Evolutionary conservation across 2,888 invertebrate species (phyloP).

Genomic region (Agelastica alni): DNA sequence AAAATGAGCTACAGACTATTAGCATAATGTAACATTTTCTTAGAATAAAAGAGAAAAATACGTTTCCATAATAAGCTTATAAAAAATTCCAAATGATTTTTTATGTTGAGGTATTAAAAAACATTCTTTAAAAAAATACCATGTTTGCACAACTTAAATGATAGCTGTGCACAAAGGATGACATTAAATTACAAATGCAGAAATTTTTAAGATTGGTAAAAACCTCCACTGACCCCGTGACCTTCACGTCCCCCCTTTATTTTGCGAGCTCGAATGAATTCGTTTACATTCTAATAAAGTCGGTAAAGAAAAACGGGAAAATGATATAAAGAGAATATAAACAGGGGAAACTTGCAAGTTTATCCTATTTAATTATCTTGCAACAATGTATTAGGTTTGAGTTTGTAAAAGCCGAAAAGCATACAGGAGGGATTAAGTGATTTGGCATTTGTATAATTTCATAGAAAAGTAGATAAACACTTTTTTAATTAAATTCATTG

Average conservation of each 20-base stretch:
- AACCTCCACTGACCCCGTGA: background rate
- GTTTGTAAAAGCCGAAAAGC: background rate
- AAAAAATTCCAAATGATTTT: no score
- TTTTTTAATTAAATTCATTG: no score
- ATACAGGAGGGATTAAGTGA: background rate
- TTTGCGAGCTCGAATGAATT: constrained; percentile 11
- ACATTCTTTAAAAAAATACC: no score
- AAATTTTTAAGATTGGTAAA: background rate
- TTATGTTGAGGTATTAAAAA: no score
- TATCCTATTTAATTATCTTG: constrained; percentile 23
- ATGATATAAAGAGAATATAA: constrained; percentile 15
- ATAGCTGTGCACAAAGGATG: no score
- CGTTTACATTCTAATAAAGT: constrained; percentile 21
- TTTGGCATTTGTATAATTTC: no score
- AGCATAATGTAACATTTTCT: no score
- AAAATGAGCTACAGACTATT: no score
- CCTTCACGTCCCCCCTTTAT: constrained; percentile 8
- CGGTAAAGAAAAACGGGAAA: constrained; percentile 6
- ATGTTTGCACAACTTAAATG: no score
- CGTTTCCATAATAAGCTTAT: no score
- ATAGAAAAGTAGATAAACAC: no score
- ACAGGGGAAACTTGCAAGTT: constrained; percentile 16
- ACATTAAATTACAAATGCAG: background rate
- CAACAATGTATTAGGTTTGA: constrained; percentile 15
- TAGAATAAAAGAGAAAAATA: no score